phyloP scores from a whole-genome alignment of 2,797 vertebrate species.

The Oreochromis grahami region DNA sequence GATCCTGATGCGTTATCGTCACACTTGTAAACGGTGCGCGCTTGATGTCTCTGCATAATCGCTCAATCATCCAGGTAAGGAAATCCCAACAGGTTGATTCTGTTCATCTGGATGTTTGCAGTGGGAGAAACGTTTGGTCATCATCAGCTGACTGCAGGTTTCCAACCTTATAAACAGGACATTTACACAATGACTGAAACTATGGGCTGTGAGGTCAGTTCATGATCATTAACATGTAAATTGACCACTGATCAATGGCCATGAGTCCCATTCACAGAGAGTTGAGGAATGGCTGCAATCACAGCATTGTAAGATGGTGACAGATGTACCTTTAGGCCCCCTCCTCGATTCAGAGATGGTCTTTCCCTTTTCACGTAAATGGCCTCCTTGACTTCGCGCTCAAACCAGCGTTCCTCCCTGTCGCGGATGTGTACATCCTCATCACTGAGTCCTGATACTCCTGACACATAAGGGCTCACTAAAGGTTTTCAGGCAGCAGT shows the following conservation, averaged over 20 bases:
- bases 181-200: neutral
- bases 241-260: accelerated
- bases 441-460: neutral
- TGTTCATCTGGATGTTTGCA: neutral
- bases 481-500: accelerated
- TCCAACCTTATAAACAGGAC: neutral
- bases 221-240: accelerated
- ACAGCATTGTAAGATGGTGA: neutral
- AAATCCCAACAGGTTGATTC: neutral
- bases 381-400: too few species aligned
- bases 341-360: neutral
- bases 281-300: neutral
- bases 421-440: neutral
- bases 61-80: neutral
- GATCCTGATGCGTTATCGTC: too few species aligned
- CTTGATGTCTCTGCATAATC: neutral
- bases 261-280: neutral
- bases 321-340: neutral
- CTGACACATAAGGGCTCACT: neutral
- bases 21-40: neutral
- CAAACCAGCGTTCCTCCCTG: neutral
- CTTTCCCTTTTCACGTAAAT: neutral
- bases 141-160: neutral
- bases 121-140: neutral
- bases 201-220: neutral